Evolutionary conservation across 2,888 invertebrate species (phyloP).

Genomic region (Drosophila mettleri): DNA sequence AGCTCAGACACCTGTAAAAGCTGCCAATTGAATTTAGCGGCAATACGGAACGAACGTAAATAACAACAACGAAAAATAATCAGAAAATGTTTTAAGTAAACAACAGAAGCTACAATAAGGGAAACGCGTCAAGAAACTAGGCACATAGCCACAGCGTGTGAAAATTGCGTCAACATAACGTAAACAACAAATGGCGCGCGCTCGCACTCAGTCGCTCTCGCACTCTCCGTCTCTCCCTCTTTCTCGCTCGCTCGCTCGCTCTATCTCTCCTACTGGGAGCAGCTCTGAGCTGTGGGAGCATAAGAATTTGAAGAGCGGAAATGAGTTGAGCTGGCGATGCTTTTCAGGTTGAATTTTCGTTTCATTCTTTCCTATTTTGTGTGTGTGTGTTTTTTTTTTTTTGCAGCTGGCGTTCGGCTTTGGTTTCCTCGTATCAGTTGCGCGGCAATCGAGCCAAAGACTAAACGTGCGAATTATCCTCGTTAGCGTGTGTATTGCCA

Average conservation of each 20-base stretch:
- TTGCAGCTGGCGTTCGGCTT: conserved; percentile 36
- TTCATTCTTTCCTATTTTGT: neutral
- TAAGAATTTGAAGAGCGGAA: conserved; percentile 17
- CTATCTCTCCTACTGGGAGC: conserved; percentile 20
- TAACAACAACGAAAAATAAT: conserved; percentile 30
- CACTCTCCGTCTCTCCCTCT: neutral
- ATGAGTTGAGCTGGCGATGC: conserved; percentile 41
- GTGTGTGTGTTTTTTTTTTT: neutral
- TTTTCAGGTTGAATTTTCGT: conserved; percentile 30
- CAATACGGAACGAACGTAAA: conserved; percentile 57
- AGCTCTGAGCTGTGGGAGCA: conserved; percentile 31
- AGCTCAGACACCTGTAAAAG: conserved; percentile 72
- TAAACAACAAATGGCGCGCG: conserved; percentile 31
- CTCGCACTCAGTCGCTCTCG: neutral
- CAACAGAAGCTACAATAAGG: conserved; percentile 40
- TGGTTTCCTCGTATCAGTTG: conserved; percentile 60
- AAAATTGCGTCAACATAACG: conserved; percentile 39
- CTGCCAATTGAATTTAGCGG: conserved; percentile 47
- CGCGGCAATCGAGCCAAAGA: conserved; percentile 68
- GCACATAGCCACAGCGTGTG: conserved; percentile 2
- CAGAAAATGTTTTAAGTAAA: conserved; percentile 46
- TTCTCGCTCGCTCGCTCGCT: conserved; percentile 2
- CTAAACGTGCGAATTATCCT: conserved; percentile 71
- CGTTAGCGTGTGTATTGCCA: conserved; percentile 31
- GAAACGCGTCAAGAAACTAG: conserved; percentile 57